phyloP scores from a whole-genome alignment of 2,797 vertebrate genomes.

The Argya squamiceps region DNA sequence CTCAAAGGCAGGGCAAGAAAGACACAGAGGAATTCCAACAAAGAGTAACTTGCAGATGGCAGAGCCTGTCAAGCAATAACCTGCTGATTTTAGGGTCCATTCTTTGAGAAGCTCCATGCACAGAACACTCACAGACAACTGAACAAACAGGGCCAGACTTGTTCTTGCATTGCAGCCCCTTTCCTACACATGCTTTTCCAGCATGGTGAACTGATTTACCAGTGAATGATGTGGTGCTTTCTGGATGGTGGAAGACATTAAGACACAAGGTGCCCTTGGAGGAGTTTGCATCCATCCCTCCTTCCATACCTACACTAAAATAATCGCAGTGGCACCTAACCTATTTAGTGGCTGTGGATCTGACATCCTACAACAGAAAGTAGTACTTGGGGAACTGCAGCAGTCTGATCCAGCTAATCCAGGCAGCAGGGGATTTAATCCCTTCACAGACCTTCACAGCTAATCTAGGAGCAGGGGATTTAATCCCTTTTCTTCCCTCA shows the following conservation, averaged over 20 bases:
- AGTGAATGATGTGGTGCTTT: too few species aligned
- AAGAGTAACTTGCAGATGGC: neutral
- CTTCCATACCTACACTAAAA: neutral
- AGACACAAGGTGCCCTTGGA: neutral
- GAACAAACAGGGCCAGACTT: neutral
- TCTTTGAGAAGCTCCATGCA: neutral
- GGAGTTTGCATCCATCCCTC: neutral
- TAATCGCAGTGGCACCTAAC: neutral
- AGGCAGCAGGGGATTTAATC: neutral
- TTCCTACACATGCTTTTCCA: neutral
- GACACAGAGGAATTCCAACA: neutral
- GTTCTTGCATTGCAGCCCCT: neutral
- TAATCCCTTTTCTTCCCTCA: neutral
- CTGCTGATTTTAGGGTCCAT: slow-evolving; percentile 8
- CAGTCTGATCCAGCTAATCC: neutral
- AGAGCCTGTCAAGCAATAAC: neutral
- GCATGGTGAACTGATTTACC: neutral
- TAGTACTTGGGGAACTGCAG: neutral
- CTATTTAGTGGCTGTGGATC: neutral
- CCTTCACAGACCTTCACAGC: neutral
- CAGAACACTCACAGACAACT: neutral
- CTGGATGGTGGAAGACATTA: neutral
- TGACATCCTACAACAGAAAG: neutral
- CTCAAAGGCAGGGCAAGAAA: neutral
- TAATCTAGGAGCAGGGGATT: neutral